Base-by-base conservation (phyloP, 2,888 invertebrate species). In the Fissipunctia ypsillon region DNA sequence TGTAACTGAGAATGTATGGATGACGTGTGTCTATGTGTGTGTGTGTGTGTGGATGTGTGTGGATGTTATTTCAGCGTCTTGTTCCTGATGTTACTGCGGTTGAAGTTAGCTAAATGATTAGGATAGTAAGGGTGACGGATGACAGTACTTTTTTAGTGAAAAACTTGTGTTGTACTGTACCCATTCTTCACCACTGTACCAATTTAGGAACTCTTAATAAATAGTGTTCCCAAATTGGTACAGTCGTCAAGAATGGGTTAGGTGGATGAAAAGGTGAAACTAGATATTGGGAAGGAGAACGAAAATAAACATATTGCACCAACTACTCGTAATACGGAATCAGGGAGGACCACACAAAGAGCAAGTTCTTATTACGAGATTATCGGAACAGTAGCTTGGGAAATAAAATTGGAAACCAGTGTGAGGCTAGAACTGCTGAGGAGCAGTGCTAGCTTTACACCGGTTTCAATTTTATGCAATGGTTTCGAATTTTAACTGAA, bases 1-100 rank as follows among this genome's bases (percentile, higher is more conserved):
- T 75, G 79, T 68, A 61, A 81, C 64, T 63, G 69, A 69, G 69
- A 60, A 50, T 64, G 38, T 59, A 43, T 50, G 38, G 14, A 50
- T 74, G 73, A 83, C n/a, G 48, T 59, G 6, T 75, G 41, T 48
- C 48, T 60, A 45, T n/a, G 31, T 54, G 64, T 14, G n/a, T 19
- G 59, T n/a, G n/a, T n/a, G n/a, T n/a, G n/a, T n/a, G n/a, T n/a
- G n/a, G n/a, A n/a, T n/a, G n/a, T n/a, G n/a, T 16, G 60, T 31
- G 57, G 16, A 10, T 57, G 70, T 66, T 78, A 63, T 54, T 66
- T 45, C 50, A 59, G 57, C 4, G n/a, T 54, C 72, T 64, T 67
- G 14, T 28, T 61, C 48, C 54, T 78, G 73, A 48, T 48, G 35
- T 43, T 19, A 25, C 28, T 28, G 45, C 22, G 25, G 52, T 45